These are phyloP conservation scores for Rhodophaea formosa DNA, from an alignment of 2,888 invertebrate genomes.

Conservation along the genomic window DNA sequence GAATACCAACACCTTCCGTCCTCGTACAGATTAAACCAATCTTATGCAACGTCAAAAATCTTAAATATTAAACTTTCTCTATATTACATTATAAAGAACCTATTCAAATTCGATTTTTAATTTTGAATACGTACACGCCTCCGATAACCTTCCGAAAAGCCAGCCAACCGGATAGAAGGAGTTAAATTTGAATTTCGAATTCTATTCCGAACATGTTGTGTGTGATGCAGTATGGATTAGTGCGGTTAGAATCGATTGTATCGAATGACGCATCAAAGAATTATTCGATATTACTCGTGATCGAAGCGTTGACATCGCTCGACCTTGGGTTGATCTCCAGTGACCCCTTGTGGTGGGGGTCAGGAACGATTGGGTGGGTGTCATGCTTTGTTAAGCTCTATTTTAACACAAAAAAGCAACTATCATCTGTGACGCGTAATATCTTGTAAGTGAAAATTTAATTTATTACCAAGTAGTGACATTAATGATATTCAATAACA, in stretches of 20 bases:
- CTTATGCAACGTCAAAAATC: constrained; percentile 22
- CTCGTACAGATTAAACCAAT: constrained; percentile 22
- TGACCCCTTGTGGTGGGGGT: constrained; percentile 29
- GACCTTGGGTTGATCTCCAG: constrained; percentile 30
- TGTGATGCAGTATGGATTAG: constrained; percentile 8
- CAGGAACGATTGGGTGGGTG: not conserved
- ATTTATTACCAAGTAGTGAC: constrained; percentile 1
- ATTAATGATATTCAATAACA: constrained; percentile 10
- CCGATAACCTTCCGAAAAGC: constrained; percentile 22
- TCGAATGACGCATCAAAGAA: constrained; percentile 21
- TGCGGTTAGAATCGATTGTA: constrained; percentile 2
- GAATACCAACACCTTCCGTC: constrained; percentile 11
- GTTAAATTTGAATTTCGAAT: constrained; percentile 19
- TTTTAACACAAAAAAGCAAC: not conserved
- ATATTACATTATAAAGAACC: constrained; percentile 19
- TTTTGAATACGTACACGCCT: constrained; percentile 23
- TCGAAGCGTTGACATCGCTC: constrained; percentile 30
- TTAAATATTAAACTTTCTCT: constrained; percentile 26
- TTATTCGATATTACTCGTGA: constrained; percentile 29
- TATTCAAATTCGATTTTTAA: constrained; percentile 27
- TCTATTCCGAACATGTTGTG: constrained; percentile 16
- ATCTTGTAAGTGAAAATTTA: not conserved
- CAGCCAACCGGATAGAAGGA: constrained; percentile 19
- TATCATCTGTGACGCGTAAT: too few species aligned
- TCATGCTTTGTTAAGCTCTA: not conserved